Conservation (phyloP, 1,140 invertebrate species). For the Drosophila punjabiensis region DNA sequence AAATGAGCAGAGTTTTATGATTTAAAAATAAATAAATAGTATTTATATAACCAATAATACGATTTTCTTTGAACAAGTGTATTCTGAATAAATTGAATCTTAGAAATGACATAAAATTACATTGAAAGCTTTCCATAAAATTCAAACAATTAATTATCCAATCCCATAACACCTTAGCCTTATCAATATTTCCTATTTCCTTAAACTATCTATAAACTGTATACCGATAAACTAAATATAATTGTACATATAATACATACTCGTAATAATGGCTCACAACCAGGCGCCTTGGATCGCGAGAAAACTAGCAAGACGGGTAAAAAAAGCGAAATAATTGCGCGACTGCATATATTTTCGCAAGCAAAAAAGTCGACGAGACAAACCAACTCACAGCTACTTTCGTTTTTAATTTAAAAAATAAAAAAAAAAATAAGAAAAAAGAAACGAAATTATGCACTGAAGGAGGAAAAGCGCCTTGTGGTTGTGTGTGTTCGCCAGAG, state of each 20-base stretch:
- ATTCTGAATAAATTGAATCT: not conserved
- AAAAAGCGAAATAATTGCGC: conserved; percentile 71
- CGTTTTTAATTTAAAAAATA: conserved; percentile 78
- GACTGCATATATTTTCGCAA: conserved; percentile 76
- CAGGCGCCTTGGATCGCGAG: conserved; percentile 53
- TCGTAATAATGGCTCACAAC: conserved; percentile 36
- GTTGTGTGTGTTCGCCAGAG: conserved; percentile 45
- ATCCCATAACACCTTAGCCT: not conserved
- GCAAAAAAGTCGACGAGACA: conserved; percentile 34
- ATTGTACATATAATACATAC: conserved; percentile 12
- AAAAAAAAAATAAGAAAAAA: conserved; percentile 39
- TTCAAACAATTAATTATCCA: no score
- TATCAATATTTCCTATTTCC: conserved; percentile 8
- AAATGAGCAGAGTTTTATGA: no score
- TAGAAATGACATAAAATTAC: not conserved
- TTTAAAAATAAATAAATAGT: no score
- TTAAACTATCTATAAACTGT: not conserved
- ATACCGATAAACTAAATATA: conserved; percentile 3
- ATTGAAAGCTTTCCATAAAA: not conserved
- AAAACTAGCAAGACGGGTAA: conserved; percentile 48
- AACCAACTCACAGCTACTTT: conserved; percentile 68
- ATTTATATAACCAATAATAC: not conserved
- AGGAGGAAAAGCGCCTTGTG: conserved; percentile 65
- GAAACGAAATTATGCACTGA: conserved; percentile 34
- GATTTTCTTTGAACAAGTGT: not conserved